A percentile compares a stretch with the other conserved stretches of the same genome.
Evolutionary conservation across 1,140 invertebrate species (phyloP).

Genomic region (Tetramorium alpestre): DNA sequence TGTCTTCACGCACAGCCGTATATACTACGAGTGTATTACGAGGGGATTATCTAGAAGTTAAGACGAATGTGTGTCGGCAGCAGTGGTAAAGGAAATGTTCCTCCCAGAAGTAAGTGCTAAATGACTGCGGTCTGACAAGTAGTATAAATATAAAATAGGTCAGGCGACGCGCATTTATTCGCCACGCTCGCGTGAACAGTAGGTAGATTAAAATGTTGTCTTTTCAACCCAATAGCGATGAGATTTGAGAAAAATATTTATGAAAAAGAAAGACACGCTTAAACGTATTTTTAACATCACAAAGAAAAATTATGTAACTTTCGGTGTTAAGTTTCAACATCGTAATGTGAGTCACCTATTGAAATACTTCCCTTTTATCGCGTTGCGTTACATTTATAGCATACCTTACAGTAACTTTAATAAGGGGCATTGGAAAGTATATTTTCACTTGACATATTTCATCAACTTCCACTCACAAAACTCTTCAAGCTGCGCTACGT

Average conservation of each 20-base stretch:
- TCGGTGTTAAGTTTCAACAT: not conserved
- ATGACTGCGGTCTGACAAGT: slow-evolving; percentile 29
- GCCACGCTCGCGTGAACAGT: slow-evolving; percentile 5
- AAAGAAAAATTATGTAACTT: not conserved
- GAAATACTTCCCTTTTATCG: not conserved
- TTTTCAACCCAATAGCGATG: not conserved
- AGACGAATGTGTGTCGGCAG: not conserved
- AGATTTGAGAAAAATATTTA: not conserved
- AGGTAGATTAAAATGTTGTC: slow-evolving; percentile 33
- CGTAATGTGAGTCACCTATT: not conserved
- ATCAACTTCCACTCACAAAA: slow-evolving; percentile 6
- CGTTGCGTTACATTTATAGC: not conserved
- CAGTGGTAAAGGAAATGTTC: not conserved
- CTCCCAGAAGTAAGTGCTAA: not conserved
- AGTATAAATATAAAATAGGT: slow-evolving; percentile 44
- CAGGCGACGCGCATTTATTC: not conserved
- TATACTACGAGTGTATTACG: not conserved
- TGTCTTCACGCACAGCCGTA: not conserved
- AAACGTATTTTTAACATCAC: not conserved
- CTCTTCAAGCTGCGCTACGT: not conserved
- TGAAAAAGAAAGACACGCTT: not conserved
- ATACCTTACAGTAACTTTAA: slow-evolving; percentile 10
- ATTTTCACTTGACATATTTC: not conserved
- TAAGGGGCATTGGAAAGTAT: not conserved
- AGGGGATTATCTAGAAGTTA: slow-evolving; percentile 23